Percentiles rank a stretch among this genome's conserved stretches.
Evolutionary conservation across 2,888 invertebrate species (phyloP).

Genomic region (Leptinotarsa haldemani): DNA sequence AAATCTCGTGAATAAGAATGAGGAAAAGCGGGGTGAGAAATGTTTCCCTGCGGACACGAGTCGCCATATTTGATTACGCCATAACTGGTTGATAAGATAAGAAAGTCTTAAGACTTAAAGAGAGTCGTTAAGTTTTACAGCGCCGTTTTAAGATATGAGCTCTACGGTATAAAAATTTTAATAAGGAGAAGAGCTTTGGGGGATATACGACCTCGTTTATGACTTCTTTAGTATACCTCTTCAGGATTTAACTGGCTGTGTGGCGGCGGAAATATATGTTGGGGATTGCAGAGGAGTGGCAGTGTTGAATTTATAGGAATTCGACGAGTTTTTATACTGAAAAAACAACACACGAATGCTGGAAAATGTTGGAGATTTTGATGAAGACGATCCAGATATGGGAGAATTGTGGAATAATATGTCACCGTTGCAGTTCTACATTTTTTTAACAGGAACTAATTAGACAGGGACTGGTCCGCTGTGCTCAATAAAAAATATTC

Average conservation of each 20-base stretch:
- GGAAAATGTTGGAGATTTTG: too few species aligned
- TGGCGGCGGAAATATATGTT: conserved; percentile 7
- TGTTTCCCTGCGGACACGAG: conserved; percentile 51
- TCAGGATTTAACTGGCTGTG: conserved; percentile 27
- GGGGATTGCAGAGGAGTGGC: not conserved
- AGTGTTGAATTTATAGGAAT: not conserved
- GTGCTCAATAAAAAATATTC: too few species aligned
- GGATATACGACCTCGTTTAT: conserved; percentile 29
- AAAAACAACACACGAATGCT: not conserved
- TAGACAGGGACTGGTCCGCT: too few species aligned
- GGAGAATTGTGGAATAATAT: too few species aligned
- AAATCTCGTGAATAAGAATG: conserved; percentile 27
- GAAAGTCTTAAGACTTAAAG: conserved; percentile 63
- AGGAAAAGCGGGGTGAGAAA: conserved; percentile 38
- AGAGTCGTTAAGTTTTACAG: conserved; percentile 64
- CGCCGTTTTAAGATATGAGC: conserved; percentile 57
- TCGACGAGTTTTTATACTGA: not conserved
- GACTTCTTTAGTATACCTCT: conserved; percentile 30
- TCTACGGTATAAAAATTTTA: conserved; percentile 50
- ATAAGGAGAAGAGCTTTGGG: conserved; percentile 43
- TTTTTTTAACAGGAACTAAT: too few species aligned
- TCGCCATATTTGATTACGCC: conserved; percentile 64
- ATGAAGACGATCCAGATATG: too few species aligned
- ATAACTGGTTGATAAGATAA: conserved; percentile 65
- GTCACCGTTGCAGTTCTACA: too few species aligned